These are phyloP conservation scores for Ichneumoninae sp. DNA, from an alignment of 2,888 invertebrate species.

Conservation along the genomic window DNA sequence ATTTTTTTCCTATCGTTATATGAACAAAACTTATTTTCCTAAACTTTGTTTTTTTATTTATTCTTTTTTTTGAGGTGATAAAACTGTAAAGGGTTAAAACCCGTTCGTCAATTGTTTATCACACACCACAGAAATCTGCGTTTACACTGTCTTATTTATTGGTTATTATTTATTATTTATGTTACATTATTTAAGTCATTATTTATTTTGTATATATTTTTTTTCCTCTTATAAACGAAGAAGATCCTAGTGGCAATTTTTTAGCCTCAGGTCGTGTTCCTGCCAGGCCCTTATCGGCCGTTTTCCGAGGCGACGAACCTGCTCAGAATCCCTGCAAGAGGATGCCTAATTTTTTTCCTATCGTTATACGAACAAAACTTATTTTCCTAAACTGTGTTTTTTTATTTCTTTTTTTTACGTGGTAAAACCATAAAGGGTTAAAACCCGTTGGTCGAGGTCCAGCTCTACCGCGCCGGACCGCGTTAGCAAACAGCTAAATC, in stretches of 20 bases:
- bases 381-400: background rate
- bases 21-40: background rate
- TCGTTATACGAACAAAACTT: too few relatives aligned
- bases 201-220: too few relatives aligned
- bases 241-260: too few relatives aligned
- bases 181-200: slow-evolving; percentile 4
- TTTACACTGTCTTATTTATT: slow-evolving; percentile 2
- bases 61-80: too few relatives aligned
- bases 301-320: too few relatives aligned
- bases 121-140: slow-evolving; percentile 39
- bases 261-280: too few relatives aligned
- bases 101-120: slow-evolving; percentile 10
- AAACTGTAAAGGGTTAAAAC: too few relatives aligned
- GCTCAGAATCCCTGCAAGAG: too few relatives aligned
- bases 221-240: too few relatives aligned
- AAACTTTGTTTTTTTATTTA: background rate
- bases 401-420: background rate
- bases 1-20: too few relatives aligned
- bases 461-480: background rate
- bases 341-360: too few relatives aligned
- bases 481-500: slow-evolving; percentile 24
- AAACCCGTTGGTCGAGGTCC: background rate
- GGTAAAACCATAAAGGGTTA: background rate
- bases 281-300: too few relatives aligned
- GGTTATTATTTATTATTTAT: slow-evolving; percentile 14